These are phyloP conservation scores for Conchocele bisecta DNA, from an alignment of 2,888 invertebrate genomes.

Conservation along the genomic window DNA sequence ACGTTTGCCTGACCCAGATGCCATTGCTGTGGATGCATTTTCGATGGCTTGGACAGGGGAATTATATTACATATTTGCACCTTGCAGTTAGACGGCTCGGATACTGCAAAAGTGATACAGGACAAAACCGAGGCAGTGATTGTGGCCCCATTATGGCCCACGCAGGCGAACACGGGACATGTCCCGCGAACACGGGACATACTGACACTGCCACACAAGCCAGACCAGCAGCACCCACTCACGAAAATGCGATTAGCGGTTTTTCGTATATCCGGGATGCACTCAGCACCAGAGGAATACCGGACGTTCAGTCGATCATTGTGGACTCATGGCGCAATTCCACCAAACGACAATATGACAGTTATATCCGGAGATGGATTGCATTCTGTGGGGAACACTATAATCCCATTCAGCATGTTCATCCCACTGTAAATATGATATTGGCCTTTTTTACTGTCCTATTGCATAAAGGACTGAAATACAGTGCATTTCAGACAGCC, in stretches of 20 bases:
- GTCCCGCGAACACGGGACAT: too few relatives aligned
- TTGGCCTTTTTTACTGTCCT: constrained; percentile 16
- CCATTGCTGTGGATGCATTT: too few relatives aligned
- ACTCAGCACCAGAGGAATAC: not conserved
- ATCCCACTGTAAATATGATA: constrained; percentile 1
- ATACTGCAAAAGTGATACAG: too few relatives aligned
- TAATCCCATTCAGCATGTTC: constrained; percentile 22
- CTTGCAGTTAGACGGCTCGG: too few relatives aligned
- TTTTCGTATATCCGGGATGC: constrained; percentile 4
- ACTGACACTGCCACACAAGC: not conserved
- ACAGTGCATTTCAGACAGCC: constrained; percentile 30
- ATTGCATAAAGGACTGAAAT: constrained; percentile 9
- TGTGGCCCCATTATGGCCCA: too few relatives aligned
- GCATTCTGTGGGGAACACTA: constrained; percentile 18
- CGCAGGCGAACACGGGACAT: too few relatives aligned
- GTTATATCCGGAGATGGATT: constrained; percentile 37
- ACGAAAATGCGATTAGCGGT: constrained; percentile 28
- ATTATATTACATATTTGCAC: too few relatives aligned
- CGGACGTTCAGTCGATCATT: constrained; percentile 12
- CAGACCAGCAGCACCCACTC: not conserved
- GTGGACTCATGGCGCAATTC: constrained; percentile 23
- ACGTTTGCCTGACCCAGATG: too few relatives aligned
- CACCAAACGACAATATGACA: constrained; percentile 25
- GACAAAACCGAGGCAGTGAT: too few relatives aligned
- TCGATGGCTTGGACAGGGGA: too few relatives aligned